Base-by-base conservation (phyloP, 2,797 vertebrate genomes). In the Gymnocypris eckloni region DNA sequence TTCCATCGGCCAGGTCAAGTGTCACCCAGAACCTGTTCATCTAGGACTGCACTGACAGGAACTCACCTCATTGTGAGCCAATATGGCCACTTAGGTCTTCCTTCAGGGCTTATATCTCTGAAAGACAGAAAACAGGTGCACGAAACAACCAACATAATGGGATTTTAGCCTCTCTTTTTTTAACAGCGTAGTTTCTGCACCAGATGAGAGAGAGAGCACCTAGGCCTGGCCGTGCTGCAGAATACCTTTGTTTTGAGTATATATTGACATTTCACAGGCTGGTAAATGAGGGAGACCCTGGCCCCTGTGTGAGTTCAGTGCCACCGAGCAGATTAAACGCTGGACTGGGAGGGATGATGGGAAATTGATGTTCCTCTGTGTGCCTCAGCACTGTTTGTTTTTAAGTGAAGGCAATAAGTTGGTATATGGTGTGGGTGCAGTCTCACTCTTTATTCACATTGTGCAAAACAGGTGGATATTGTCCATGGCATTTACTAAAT, bases 231-330 rank as follows among this genome's bases (percentile, higher is more conserved):
- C 79, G 72, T 90, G 90, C 72, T 25, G 84, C n/a, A 5, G 89
- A 89, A 89, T 91, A 90, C 88, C 90, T 89, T 89, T 90, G 89
- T 90, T 91, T 87, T 87, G 90, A 91, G 90, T 93, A 87, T 91
- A 92, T 92, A 93, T 93, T 93, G 92, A 92, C 92, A 92, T 93
- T 93, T 94, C 88, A 82, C 86, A 89, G 90, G 90, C 86, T 89
- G 86, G 90, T 91, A 91, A 92, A 92, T 92, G 92, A 92, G 90
- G 82, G 78, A 84, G 89, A 86, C 88, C 80, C 59, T 91, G 89
- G 86, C 88, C 86, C 87, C 39, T 52, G 73, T 88, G 88, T 90
- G 88, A 91, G 87, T 89, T 89, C 88, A 87, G 70, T 76, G 90
- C 91, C 91, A 91, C 91, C 83, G 86, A 94, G 89, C 91, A 93